Base-by-base conservation (phyloP, 1,140 invertebrate species). In the Patella vulgata region DNA sequence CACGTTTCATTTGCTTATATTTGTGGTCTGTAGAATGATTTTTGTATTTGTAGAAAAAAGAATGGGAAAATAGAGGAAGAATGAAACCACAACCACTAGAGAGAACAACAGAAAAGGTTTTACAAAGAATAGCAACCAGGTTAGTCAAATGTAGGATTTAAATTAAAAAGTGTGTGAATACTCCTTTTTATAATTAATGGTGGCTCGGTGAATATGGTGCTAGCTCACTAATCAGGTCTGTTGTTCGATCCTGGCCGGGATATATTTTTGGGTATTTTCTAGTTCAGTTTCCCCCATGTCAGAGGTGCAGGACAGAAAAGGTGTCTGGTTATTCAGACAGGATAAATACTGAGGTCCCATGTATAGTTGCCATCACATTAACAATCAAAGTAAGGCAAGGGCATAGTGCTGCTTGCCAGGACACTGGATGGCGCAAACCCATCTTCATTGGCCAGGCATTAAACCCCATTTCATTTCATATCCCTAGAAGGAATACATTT, bases 121-220 rank as follows among this genome's bases (percentile, higher is more conserved):
- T 96, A 54, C 86, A 89, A 31, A 93, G 91, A 87, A 92, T 95
- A 70, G 93, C 93, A 19, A 95, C 92, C 59, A 88, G 86, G 88
- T 89, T 81, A 70, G 66, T 68, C 17, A 46, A 2, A 40, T 1
- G 33, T 31, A 14, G 5, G 21, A 25, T 31, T 36, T 14, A 17
- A 23, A n/a, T 53, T 27, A 23, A 40, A 8, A 46, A 21, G n/a
- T 28, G 4, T 42, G 50, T 52, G 33, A 25, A 4, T 9, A n/a
- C 39, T 51, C 51, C 17, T 40, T 21, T 14, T n/a, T 25, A 30
- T 59, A 14, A 58, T 53, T 23, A 21, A 31, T 50, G 1, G 28
- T 30, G 19, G 51, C 56, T 3, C 54, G 51, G 48, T 59, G 47
- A 12, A 28, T 6, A 12, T 2, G 23, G 0, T 51, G 0, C 4